A percentile compares a stretch with the other conserved stretches of the same genome.
Evolutionary conservation across 2,113 vertebrate genomes (phyloP).

Genomic region (Phasianus colchicus): DNA sequence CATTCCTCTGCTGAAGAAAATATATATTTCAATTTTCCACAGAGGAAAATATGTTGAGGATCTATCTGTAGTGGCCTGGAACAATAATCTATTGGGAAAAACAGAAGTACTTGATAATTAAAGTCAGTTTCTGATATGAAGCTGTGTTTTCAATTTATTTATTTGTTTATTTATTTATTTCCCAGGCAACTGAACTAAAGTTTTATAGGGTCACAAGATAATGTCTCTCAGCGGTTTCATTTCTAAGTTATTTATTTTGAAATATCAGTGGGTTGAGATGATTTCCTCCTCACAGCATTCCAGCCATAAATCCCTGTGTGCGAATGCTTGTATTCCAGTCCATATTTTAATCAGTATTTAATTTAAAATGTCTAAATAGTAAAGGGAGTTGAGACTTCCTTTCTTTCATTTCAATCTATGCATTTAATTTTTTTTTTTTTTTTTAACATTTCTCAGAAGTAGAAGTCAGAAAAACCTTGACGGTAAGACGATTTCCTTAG

Average conservation of each 20-base stretch:
- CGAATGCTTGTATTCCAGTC: not conserved
- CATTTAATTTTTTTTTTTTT: not conserved
- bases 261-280: not conserved
- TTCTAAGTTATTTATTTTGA: not conserved
- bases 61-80: not conserved
- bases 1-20: fast-evolving
- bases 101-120: not conserved
- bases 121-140: not conserved
- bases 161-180: not conserved
- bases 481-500: not conserved
- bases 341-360: not conserved
- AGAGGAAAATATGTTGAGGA: not conserved
- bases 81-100: not conserved
- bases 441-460: not conserved
- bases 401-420: not conserved
- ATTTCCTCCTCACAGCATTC: not conserved
- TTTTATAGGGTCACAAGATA: not conserved
- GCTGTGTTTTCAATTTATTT: not conserved
- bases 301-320: too few species aligned
- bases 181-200: not conserved
- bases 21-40: not conserved
- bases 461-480: not conserved
- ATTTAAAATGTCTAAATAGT: not conserved
- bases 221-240: not conserved
- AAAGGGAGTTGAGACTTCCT: not conserved